Evolutionary conservation across 2,888 invertebrate species (phyloP).

Genomic region (Melikaiella ostensackeni): DNA sequence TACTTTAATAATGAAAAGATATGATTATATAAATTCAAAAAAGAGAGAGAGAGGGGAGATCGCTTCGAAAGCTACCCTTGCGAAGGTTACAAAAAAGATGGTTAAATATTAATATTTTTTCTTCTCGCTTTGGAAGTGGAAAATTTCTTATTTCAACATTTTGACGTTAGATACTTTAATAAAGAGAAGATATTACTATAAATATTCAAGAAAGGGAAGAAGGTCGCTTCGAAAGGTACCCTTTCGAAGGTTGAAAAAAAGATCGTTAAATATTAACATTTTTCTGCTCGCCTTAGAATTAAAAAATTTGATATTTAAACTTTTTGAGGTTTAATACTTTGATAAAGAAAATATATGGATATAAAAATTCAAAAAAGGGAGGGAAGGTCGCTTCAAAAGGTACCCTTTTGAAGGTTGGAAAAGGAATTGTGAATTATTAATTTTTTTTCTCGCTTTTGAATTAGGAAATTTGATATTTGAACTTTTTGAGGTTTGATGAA

Average conservation of each 20-base stretch:
- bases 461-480: neutral
- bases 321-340: neutral
- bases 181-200: constrained; percentile 5
- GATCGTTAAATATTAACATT: neutral
- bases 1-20: neutral
- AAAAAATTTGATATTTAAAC: neutral
- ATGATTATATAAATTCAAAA: constrained; percentile 5
- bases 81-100: no score
- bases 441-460: neutral
- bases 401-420: neutral
- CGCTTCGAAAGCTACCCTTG: no score
- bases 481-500: neutral
- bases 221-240: constrained; percentile 35
- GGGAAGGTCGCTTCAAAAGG: constrained; percentile 35
- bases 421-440: neutral
- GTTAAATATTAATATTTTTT: no score
- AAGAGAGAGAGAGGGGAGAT: no score
- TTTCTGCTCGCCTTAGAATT: neutral
- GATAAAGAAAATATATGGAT: neutral
- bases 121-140: no score
- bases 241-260: neutral
- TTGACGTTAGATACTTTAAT: no score
- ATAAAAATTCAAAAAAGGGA: constrained; percentile 16
- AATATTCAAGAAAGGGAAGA: neutral
- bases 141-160: no score